Evolutionary conservation across 2,888 invertebrate species (phyloP).

Genomic region (Mythimna loreyi): DNA sequence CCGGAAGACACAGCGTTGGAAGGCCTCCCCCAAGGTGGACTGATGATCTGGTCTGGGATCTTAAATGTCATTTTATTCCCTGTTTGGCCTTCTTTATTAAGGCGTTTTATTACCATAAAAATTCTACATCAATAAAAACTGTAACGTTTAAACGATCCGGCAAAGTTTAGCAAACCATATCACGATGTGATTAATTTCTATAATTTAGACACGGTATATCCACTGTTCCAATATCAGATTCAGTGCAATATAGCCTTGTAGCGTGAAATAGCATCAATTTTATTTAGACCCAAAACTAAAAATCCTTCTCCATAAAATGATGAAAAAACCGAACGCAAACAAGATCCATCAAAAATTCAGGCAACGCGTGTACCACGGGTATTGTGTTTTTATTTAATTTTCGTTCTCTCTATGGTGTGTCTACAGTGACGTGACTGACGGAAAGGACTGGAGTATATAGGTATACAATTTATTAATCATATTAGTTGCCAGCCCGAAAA

Average conservation of each 20-base stretch:
- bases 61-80: too few species aligned
- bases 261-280: neutral
- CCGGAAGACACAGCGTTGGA: too few species aligned
- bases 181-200: too few species aligned
- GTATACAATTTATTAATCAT: neutral
- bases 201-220: too few species aligned
- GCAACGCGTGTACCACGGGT: neutral
- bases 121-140: too few species aligned
- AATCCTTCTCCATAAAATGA: conserved; percentile 1
- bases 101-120: too few species aligned
- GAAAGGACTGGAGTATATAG: conserved; percentile 7
- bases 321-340: conserved; percentile 11
- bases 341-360: conserved; percentile 21
- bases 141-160: too few species aligned
- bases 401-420: conserved; percentile 4
- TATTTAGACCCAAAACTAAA: conserved; percentile 14
- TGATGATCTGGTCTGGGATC: too few species aligned
- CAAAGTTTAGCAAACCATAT: too few species aligned
- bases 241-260: neutral
- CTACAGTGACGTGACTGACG: conserved; percentile 1
- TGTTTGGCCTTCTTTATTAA: too few species aligned
- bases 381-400: conserved; percentile 30
- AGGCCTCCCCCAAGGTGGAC: too few species aligned
- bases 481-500: neutral
- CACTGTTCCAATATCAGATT: neutral